Conservation (phyloP, 2,113 vertebrate genomes). For the Ariopsis seemanni region DNA sequence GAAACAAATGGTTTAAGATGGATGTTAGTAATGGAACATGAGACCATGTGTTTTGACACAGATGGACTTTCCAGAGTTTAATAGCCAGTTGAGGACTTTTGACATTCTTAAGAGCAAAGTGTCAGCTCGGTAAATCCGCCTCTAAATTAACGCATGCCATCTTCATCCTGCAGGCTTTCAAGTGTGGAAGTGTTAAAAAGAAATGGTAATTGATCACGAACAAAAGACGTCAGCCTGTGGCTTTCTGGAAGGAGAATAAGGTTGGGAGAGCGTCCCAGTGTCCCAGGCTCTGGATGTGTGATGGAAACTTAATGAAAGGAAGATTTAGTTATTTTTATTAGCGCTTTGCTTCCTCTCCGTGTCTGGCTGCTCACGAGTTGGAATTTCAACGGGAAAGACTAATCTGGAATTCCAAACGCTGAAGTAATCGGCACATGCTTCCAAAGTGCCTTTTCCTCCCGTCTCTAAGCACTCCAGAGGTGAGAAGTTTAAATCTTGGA, state of each 20-base stretch:
- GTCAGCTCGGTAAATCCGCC: constrained; percentile 9
- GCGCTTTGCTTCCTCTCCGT: constrained; percentile 48
- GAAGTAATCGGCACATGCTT: constrained; percentile 21
- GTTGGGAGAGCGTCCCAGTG: not conserved
- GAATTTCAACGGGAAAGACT: constrained; percentile 52
- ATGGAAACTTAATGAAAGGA: constrained; percentile 66
- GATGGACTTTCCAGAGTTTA: constrained; percentile 9
- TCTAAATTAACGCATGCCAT: not conserved
- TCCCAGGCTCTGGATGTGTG: constrained; percentile 30
- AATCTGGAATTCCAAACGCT: constrained; percentile 26
- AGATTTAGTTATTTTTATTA: constrained; percentile 64
- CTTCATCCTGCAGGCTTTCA: constrained; percentile 10
- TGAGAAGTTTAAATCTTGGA: not conserved
- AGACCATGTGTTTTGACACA: not conserved
- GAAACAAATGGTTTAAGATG: not conserved
- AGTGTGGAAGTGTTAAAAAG: constrained; percentile 15
- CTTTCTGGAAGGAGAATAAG: not conserved
- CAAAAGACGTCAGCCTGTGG: not conserved
- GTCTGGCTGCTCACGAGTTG: constrained; percentile 57
- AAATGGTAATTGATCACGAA: constrained; percentile 8
- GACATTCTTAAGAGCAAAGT: constrained; percentile 18
- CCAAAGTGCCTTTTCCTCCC: not conserved
- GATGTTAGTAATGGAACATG: constrained; percentile 4
- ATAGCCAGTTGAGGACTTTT: not conserved
- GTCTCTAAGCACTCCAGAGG: not conserved